Base-by-base conservation (phyloP, 2,888 invertebrate genomes). In the Calephelis perditalis region DNA sequence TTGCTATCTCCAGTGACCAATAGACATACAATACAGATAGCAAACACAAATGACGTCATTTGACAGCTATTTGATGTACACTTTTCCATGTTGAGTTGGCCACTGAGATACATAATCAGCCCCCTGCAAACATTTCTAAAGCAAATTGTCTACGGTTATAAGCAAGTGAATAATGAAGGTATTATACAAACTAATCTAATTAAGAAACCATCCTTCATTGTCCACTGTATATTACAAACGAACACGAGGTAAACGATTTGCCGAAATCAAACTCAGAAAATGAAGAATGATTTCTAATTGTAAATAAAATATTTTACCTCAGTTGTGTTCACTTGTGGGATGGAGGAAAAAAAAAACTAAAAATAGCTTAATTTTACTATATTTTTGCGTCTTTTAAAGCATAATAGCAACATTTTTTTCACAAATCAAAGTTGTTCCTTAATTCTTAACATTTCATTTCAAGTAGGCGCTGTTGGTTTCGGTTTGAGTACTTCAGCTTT, bases 271-370 rank as follows among this genome's bases (percentile, higher is more conserved):
- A 63, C 63, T 66, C 49, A 65, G 78, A 84, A 79, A 82, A 84
- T 85, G 84, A 84, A 84, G 82, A 78, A 79, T 73, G 79, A 79
- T 79, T 77, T 65, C 57, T 26, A 26, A 3, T 26, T 26, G 26
- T 26, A 26, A 26, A 26, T 3, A 26, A 62, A 37, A 68, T 70
- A 49, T 44, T 63, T 80, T 86, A 86, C 87, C 86, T 82, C 64
- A 60, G 68, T 65, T 73, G 81, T 85, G 84, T 84, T 86, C 85
- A 85, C 71, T 77, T 82, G 81, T 79, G 71, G 69, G 62, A 60
- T 56, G 58, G 10, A 9, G 40, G 54, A 61, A 49, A 62, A 62
- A 62, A 62, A 59, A 55, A 65, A 67, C 62, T 62, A 64, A 68
- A 71, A 63, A 57, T 62, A 35, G 63, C 63, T 66, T 15, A 49